Base-by-base conservation (phyloP, 2,797 vertebrate species). In the Xerus rutilus region DNA sequence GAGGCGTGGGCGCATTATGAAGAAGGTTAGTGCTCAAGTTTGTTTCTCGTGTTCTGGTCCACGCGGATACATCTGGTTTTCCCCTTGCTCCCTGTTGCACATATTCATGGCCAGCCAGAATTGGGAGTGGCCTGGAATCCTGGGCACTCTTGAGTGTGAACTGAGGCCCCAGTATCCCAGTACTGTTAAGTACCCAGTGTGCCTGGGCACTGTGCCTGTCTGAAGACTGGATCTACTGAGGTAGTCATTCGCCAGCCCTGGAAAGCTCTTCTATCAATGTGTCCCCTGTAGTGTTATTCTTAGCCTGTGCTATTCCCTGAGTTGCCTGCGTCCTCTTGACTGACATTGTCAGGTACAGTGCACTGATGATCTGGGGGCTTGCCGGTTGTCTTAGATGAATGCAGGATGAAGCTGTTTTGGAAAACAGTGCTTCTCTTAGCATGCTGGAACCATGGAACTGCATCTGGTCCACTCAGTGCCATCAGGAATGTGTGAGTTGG, bases 401-500 rank as follows among this genome's bases (percentile, higher is more conserved):
- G 49, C 32, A 78, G 49, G 52, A 13, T 21, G n/a, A 45, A 92
- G 74, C 39, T 43, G 81, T 45, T 76, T 97, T 93, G 93, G 86
- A 93, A 96, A 67, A 52, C 62, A 93, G 72, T 93, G 95, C 93
- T 96, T 12, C 86, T 95, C n/a, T 35, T 69, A 86, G 43, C 62
- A 4, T 86, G 76, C 96, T 73, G 28, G 52, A 17, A 81, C 94
- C 78, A 1, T 32, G 81, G 20, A 89, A 17, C 32, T 84, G 49
- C 35, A 2, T 76, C 7, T 73, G 0, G 2, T 23, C 39, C 21
- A 74, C 89, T 76, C 11, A 5, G 82, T 52, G 67, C 69, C 83
- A 83, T 82, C 32, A 3, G 1, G 69, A 43, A 88, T 17, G 14
- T 43, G 25, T 81, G 67, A 93, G 32, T n/a, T 97, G 54, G 32